A percentile compares a stretch with the other conserved stretches of the same genome.
Evolutionary conservation across 1,140 invertebrate genomes (phyloP).

Genomic region (Pissodes strobi): DNA sequence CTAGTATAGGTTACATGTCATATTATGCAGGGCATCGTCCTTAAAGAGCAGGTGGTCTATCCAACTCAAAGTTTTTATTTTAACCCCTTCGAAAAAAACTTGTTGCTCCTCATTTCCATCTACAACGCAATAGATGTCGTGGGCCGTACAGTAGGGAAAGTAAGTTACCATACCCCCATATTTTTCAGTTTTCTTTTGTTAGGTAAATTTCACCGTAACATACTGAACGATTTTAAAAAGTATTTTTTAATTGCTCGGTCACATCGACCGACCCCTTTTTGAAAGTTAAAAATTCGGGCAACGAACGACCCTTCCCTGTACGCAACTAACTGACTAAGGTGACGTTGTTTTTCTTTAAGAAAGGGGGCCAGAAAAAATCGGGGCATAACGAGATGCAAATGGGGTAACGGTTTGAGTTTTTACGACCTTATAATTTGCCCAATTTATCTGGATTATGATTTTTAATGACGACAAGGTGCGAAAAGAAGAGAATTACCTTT

Average conservation of each 20-base stretch:
- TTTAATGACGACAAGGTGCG: no score
- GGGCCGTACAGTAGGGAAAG: background rate
- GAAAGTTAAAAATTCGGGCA: background rate
- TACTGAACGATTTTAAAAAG: slow-evolving; percentile 5
- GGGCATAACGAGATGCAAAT: slow-evolving; percentile 16
- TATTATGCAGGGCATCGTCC: no score
- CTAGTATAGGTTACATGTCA: no score
- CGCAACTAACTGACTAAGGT: background rate
- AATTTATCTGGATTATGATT: slow-evolving; percentile 19
- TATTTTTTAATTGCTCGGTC: slow-evolving; percentile 17
- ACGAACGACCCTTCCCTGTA: background rate
- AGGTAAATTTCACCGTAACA: background rate
- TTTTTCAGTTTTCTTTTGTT: background rate
- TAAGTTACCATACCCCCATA: background rate
- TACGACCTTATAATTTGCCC: slow-evolving; percentile 18
- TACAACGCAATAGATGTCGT: background rate
- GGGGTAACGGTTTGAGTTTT: slow-evolving; percentile 5
- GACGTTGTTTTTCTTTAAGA: background rate
- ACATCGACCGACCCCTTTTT: slow-evolving; percentile 1
- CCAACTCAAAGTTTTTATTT: no score
- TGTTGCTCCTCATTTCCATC: background rate
- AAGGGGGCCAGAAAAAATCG: slow-evolving; percentile 7
- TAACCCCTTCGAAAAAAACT: slow-evolving; percentile 6
- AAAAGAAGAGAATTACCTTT: no score
- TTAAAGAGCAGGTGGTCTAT: no score